Evolutionary conservation across 2,888 invertebrate genomes (phyloP).

Genomic region (Drosophila parthenogenetica): DNA sequence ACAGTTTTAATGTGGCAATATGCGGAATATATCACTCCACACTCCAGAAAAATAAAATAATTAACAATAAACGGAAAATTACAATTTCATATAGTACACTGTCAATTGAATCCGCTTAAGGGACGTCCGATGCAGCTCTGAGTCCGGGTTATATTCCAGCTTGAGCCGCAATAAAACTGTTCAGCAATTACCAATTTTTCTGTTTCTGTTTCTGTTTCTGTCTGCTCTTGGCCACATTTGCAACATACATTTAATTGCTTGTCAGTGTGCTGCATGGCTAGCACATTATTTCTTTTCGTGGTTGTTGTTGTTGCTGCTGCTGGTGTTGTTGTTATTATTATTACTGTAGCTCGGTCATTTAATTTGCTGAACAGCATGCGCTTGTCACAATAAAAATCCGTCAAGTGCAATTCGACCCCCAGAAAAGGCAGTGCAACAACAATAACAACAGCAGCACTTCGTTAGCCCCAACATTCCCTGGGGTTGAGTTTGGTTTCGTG

Average conservation of each 20-base stretch:
- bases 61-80: slow-evolving; percentile 67
- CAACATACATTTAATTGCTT: slow-evolving; percentile 75
- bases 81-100: slow-evolving; percentile 58
- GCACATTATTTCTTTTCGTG: slow-evolving; percentile 23
- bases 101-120: slow-evolving; percentile 56
- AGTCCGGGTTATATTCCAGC: slow-evolving; percentile 30
- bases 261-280: slow-evolving; percentile 54
- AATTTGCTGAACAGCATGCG: slow-evolving; percentile 71
- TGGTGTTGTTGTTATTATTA: slow-evolving; percentile 43
- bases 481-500: slow-evolving; percentile 36
- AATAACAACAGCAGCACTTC: slow-evolving; percentile 47
- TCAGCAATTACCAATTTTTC: slow-evolving; percentile 66
- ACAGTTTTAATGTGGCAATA: slow-evolving; percentile 42
- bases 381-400: slow-evolving; percentile 79
- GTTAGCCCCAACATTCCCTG: slow-evolving; percentile 48
- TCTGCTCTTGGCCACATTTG: slow-evolving; percentile 61
- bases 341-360: slow-evolving; percentile 62
- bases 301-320: background rate
- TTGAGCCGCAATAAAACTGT: slow-evolving; percentile 66
- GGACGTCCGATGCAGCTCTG: slow-evolving; percentile 10
- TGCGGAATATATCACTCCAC: slow-evolving; percentile 41
- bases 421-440: slow-evolving; percentile 25
- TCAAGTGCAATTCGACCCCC: slow-evolving; percentile 67
- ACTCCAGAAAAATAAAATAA: slow-evolving; percentile 33
- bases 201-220: slow-evolving; percentile 5